Evolutionary conservation across 2,113 vertebrate genomes (phyloP).

Genomic region (Hystrix cristata): DNA sequence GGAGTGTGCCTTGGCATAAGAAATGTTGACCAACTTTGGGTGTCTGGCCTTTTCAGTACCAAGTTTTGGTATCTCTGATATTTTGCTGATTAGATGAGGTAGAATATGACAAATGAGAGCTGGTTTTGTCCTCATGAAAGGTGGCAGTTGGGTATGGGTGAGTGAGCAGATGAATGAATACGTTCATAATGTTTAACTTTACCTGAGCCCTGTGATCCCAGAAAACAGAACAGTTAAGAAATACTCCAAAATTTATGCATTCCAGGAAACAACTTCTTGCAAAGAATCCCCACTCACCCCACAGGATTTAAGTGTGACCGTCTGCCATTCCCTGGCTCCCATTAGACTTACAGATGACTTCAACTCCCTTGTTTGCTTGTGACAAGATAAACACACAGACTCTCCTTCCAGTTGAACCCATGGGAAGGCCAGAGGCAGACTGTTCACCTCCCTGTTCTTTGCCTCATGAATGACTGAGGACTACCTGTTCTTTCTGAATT

Average conservation of each 20-base stretch:
- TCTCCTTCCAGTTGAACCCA: background rate
- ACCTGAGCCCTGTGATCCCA: background rate
- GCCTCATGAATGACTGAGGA: background rate
- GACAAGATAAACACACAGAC: background rate
- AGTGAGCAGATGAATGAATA: background rate
- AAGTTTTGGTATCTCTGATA: background rate
- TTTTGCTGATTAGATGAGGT: conserved; percentile 32
- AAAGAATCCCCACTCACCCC: background rate
- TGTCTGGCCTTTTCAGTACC: background rate
- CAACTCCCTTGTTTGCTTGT: background rate
- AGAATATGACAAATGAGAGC: conserved; percentile 9
- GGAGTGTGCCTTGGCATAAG: background rate
- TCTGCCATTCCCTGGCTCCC: background rate
- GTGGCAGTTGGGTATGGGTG: background rate
- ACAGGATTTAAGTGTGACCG: background rate
- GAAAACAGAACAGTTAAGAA: background rate
- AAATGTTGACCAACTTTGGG: background rate
- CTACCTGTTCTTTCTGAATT: background rate
- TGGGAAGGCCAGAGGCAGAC: background rate
- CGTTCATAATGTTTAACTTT: background rate
- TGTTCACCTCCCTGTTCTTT: background rate
- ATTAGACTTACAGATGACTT: background rate
- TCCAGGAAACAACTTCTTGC: background rate
- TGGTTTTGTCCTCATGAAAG: conserved; percentile 16
- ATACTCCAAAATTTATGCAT: background rate